Evolutionary conservation across 2,797 vertebrate genomes (phyloP).

Genomic region (Sebastes variabilis): DNA sequence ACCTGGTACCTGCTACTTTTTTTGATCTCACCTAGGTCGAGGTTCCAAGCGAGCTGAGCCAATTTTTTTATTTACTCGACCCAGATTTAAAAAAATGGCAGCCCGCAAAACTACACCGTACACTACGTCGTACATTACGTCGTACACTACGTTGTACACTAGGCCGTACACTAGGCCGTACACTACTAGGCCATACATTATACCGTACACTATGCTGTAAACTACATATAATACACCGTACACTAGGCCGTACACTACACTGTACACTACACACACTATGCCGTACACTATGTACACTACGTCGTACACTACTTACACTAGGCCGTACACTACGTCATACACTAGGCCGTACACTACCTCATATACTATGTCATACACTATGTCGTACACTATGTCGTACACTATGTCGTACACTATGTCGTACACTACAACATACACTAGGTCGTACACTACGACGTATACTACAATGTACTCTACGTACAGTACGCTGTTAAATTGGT

Average conservation of each 20-base stretch:
- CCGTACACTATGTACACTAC: too few relatives aligned
- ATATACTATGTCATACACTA: accelerated
- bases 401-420: accelerated
- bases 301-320: too few relatives aligned
- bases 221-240: too few relatives aligned
- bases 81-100: background rate
- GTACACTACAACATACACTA: accelerated
- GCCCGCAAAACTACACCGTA: background rate
- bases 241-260: accelerated
- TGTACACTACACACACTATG: too few relatives aligned
- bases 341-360: accelerated
- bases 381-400: accelerated
- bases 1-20: background rate
- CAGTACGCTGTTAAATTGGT: background rate
- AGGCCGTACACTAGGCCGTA: too few relatives aligned
- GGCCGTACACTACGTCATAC: accelerated
- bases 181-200: too few relatives aligned
- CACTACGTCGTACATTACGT: too few relatives aligned
- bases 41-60: too few relatives aligned
- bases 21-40: background rate
- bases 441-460: accelerated
- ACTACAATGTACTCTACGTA: background rate
- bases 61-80: background rate
- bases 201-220: accelerated
- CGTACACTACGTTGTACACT: too few relatives aligned